Conservation (phyloP, 2,888 invertebrate genomes). For the Noctua janthina region DNA sequence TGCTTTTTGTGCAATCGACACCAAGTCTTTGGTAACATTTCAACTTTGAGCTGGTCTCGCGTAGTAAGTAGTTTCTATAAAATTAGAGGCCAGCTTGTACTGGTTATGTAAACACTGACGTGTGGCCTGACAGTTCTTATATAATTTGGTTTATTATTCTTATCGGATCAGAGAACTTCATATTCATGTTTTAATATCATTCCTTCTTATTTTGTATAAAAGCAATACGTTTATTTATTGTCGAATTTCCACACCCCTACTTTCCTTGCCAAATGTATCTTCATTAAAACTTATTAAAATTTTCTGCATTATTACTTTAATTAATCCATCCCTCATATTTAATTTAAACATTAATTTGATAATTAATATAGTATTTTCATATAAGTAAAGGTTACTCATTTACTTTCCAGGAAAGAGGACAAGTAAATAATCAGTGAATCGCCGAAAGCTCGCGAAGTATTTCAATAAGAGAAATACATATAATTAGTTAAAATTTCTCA, state of each 20-base stretch:
- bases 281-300: slow-evolving; percentile 7
- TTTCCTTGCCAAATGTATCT: slow-evolving; percentile 10
- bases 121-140: too few relatives aligned
- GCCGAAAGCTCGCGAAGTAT: background rate
- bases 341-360: background rate
- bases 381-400: too few relatives aligned
- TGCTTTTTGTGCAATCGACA: too few relatives aligned
- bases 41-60: too few relatives aligned
- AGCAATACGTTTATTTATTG: background rate
- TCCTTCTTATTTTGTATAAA: background rate
- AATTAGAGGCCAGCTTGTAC: too few relatives aligned
- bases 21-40: too few relatives aligned
- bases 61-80: too few relatives aligned
- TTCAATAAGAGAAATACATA: background rate
- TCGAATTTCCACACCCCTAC: background rate
- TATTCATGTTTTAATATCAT: background rate
- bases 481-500: background rate
- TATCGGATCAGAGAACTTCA: too few relatives aligned
- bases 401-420: background rate
- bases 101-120: too few relatives aligned
- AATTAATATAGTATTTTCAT: background rate
- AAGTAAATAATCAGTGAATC: background rate
- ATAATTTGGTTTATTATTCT: too few relatives aligned
- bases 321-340: background rate
- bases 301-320: background rate